These are phyloP conservation scores for Anoplius nigerrimus DNA, from an alignment of 2,888 invertebrate genomes.

Conservation along the genomic window DNA sequence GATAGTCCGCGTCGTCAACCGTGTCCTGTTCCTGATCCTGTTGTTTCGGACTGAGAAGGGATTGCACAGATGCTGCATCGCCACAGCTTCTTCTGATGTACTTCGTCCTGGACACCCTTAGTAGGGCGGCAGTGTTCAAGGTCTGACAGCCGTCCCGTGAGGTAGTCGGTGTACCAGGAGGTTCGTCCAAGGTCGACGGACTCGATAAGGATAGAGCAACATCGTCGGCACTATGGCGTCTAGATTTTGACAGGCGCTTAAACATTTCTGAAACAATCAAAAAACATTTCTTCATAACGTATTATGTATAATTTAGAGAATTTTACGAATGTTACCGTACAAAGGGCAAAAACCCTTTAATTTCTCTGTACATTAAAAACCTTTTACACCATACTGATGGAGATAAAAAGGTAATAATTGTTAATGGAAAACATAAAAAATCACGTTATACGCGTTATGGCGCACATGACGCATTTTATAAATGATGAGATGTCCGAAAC, in stretches of 20 bases:
- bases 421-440: too few relatives aligned
- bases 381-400: too few relatives aligned
- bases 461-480: too few relatives aligned
- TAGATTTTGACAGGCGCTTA: constrained; percentile 82
- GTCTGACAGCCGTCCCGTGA: constrained; percentile 44
- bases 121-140: constrained; percentile 36
- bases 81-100: constrained; percentile 68
- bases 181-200: constrained; percentile 59
- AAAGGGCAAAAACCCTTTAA: too few relatives aligned
- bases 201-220: constrained; percentile 67
- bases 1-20: constrained; percentile 78
- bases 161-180: constrained; percentile 53
- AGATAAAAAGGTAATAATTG: too few relatives aligned
- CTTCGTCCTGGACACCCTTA: constrained; percentile 64
- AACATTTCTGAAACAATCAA: constrained; percentile 58
- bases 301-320: too few relatives aligned
- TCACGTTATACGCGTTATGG: too few relatives aligned
- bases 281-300: background rate
- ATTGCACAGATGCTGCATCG: constrained; percentile 64
- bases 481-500: too few relatives aligned
- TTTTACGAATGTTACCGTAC: too few relatives aligned
- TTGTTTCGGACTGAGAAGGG: constrained; percentile 52
- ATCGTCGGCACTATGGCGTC: constrained; percentile 81
- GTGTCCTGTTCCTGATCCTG: constrained; percentile 47
- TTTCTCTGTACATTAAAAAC: too few relatives aligned